Evolutionary conservation across 2,888 invertebrate genomes (phyloP), one percentile per base, ranked within the genome.

Genomic region (Operophtera brumata): DNA sequence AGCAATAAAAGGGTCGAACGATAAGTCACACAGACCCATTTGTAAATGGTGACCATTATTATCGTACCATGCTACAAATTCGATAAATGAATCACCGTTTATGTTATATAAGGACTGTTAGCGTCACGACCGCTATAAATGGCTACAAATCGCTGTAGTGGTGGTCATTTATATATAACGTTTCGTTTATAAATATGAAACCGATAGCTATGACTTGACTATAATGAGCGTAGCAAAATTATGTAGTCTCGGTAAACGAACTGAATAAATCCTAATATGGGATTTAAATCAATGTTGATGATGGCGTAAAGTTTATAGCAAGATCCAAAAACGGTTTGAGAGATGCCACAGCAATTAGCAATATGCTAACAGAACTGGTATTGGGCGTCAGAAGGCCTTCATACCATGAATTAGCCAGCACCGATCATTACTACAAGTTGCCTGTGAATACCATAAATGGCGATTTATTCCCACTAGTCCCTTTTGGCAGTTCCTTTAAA

Each of bases 351-450:
- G 30, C 8, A 30, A 30, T 9, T 9, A 30, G 30, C 30, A 30
- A 30, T 7, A 30, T 7, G 5, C 2, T 9, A 30, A 57, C 42
- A 47, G 52, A 50, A 48, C 28, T 36, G 43, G n/a, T 32, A 47
- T 62, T 61, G 59, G 64, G 64, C 43, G 62, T 55, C 46, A 46
- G 32, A 55, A 47, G 63, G 51, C 67, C 67, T 66, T 65, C 64
- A 37, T 28, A 41, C n/a, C 14, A 51, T 67, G 67, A 67, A 59
- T 67, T 66, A 67, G 49, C 60, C 67, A 67, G 49, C 60, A 44
- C 13, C 34, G 49, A 57, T 63, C 45, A 36, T 47, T 50, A 34
- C 43, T 52, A 52, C 56, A 32, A 47, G 51, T 43, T 47, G 50
- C 40, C 41, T 57, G 44, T 56, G 45, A 57, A 36, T 45, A 46